Base-by-base conservation (phyloP, 1,140 invertebrate genomes). In the Camponotus vicinus region DNA sequence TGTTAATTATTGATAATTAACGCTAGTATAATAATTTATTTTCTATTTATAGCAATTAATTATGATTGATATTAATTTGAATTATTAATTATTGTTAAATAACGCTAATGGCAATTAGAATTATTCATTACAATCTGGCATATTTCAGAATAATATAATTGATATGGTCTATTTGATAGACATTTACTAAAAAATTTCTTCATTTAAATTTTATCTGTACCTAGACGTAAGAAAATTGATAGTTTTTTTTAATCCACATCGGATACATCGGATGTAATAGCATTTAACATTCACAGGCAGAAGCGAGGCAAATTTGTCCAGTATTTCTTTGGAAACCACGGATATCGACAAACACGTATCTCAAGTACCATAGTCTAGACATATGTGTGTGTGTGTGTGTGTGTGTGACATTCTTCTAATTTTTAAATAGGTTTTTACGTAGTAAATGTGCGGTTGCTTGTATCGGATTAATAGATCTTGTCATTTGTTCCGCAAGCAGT, bases 381-480 rank as follows among this genome's bases (percentile, higher is more conserved):
- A 15, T 18, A 4, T 52, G 15, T 52, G 15, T 49, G 13, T 49
- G 0, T 49, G 13, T 13, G 0, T n/a, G 15, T n/a, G 15, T 4
- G 18, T 13, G 55, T 42, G 34, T 66, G 34, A 42, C 27, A 80
- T 82, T 61, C 3, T 73, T 71, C 55, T 82, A 82, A 71, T 73
- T 82, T 82, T 70, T 37, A 73, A 70, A 49, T 82, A 73, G 52
- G 78, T 82, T 82, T 82, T 9, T 27, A 59, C 37, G 37, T 71
- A 55, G 32, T 73, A 61, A 82, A 64, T 59, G 79, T 32, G 27
- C 79, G 27, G 9, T 82, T 13, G 55, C 49, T 82, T 73, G 67
- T 73, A 82, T 34, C 34, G 55, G 67, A 82, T 82, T 82, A 82
- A 82, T 82, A 73, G 52, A 61, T 73, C 67, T 73, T 45, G 69